A percentile compares a stretch with the other conserved stretches of the same genome.
Evolutionary conservation across 1,140 invertebrate genomes (phyloP).

Genomic region (Adoxophyes honmai): DNA sequence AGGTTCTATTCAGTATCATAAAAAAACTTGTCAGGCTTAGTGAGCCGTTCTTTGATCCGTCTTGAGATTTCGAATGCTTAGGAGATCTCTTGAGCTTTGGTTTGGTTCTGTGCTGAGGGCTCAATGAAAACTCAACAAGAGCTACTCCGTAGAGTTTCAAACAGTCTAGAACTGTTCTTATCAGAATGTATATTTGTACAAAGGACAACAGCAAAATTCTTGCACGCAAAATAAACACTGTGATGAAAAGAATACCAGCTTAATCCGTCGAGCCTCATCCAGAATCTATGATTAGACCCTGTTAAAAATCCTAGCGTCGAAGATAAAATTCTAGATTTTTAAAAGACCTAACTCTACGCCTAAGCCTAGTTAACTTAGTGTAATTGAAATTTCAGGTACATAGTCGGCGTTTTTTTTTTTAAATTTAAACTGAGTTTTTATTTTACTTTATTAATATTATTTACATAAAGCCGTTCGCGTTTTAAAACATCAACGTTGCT

Average conservation of each 20-base stretch:
- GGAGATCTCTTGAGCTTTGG: too few species aligned
- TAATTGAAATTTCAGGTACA: slow-evolving; percentile 74
- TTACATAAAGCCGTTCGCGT: slow-evolving; percentile 43
- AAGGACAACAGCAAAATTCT: slow-evolving; percentile 59
- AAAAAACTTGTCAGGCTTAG: too few species aligned
- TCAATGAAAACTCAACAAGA: neutral
- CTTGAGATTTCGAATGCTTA: too few species aligned
- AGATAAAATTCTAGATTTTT: slow-evolving; percentile 69
- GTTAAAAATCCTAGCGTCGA: slow-evolving; percentile 69
- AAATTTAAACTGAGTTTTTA: slow-evolving; percentile 64
- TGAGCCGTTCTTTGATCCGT: too few species aligned
- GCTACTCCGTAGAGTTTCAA: neutral
- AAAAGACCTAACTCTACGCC: slow-evolving; percentile 57
- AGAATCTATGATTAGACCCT: slow-evolving; percentile 59
- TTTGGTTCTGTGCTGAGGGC: too few species aligned
- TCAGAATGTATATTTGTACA: slow-evolving; percentile 16
- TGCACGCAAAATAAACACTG: slow-evolving; percentile 25
- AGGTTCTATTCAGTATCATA: too few species aligned
- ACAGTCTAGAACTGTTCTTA: neutral
- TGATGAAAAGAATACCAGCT: slow-evolving; percentile 1
- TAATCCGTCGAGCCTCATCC: slow-evolving; percentile 18
- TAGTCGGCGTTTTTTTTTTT: slow-evolving; percentile 56
- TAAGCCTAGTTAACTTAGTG: slow-evolving; percentile 65
- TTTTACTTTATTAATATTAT: slow-evolving; percentile 43
- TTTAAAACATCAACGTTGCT: slow-evolving; percentile 38